Base-by-base conservation (phyloP, 2,113 vertebrate genomes). In the Apaloderma vittatum region DNA sequence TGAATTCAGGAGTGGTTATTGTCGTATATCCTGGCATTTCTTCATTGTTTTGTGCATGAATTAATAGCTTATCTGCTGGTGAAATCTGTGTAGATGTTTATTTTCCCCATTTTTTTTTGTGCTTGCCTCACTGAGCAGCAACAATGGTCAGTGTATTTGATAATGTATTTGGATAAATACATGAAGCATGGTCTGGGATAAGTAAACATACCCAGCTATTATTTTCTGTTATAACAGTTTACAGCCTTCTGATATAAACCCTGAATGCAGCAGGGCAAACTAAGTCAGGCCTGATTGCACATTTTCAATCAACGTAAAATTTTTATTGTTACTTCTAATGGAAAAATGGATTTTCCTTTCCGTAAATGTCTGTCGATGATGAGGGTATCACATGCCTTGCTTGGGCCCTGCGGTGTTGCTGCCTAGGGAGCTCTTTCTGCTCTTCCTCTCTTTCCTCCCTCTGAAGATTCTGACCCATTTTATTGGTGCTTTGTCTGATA, bases 131-230 rank as follows among this genome's bases (percentile, higher is more conserved):
- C 91, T 86, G 94, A 85, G 68, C 93, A 79, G 80, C 1, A 1
- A 95, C 94, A 96, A 95, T 92, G 96, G 89, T 75, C 82, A 75
- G 62, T 43, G 86, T 84, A 81, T 0, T 9, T 84, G 93, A 16
- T 26, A 51, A 91, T 57, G 79, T 68, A 40, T 52, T 84, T 89
- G 82, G 93, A 88, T 95, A 82, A 96, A 95, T 91, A 96, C 95
- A 86, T 89, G 90, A 92, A 89, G 90, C 85, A 27, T 49, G 86
- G 85, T 32, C 94, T 90, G 7, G 92, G 68, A 65, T 81, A 68
- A 92, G 85, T 81, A 88, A 96, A 95, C 72, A 58, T 6, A 92
- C 70, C 92, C 72, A 62, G 81, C 73, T 62, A 88, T 91, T 96
- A 73, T 94, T 96, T 96, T 80, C 57, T 21, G 12, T 52, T 95